A percentile compares a stretch with the other conserved stretches of the same genome.
phyloP scores from a whole-genome alignment of 2,888 invertebrate species.

The Amphipyra berbera region DNA sequence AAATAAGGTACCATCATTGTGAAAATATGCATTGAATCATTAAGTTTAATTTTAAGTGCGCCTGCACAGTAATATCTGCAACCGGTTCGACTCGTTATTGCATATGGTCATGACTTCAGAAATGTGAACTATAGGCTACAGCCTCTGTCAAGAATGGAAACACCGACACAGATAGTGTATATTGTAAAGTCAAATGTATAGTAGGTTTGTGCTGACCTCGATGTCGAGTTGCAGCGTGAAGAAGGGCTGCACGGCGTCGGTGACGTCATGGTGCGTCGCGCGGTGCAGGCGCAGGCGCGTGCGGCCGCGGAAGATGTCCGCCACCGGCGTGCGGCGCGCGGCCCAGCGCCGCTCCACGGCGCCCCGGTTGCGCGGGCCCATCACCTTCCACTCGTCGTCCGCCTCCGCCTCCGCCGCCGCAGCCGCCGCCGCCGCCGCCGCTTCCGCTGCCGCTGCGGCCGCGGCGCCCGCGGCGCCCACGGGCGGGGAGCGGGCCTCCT shows the following conservation, averaged over 20 bases:
- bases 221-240: constrained; percentile 98
- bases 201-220: constrained; percentile 90
- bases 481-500: constrained; percentile 79
- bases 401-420: constrained; percentile 76
- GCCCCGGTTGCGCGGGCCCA: constrained; percentile 96
- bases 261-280: constrained; percentile 91
- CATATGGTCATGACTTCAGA: neutral
- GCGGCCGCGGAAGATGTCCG: constrained; percentile 98
- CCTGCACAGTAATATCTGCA: no score
- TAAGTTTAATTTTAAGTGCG: no score
- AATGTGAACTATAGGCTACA: no score
- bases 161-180: no score
- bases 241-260: constrained; percentile 98
- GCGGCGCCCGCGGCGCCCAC: constrained; percentile 42
- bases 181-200: no score
- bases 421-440: constrained; percentile 71
- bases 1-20: constrained; percentile 72
- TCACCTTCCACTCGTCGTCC: constrained; percentile 93
- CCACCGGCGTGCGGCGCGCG: constrained; percentile 94
- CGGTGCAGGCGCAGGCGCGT: constrained; percentile 95
- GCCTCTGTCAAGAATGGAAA: no score
- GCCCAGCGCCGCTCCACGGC: constrained; percentile 95
- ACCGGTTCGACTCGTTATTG: no score
- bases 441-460: constrained; percentile 63
- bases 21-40: constrained; percentile 1